Percentiles rank a stretch among this genome's conserved stretches.
These are phyloP conservation scores for Drosophila siamana DNA, from an alignment of 2,888 invertebrate species.

Conservation along the genomic window DNA sequence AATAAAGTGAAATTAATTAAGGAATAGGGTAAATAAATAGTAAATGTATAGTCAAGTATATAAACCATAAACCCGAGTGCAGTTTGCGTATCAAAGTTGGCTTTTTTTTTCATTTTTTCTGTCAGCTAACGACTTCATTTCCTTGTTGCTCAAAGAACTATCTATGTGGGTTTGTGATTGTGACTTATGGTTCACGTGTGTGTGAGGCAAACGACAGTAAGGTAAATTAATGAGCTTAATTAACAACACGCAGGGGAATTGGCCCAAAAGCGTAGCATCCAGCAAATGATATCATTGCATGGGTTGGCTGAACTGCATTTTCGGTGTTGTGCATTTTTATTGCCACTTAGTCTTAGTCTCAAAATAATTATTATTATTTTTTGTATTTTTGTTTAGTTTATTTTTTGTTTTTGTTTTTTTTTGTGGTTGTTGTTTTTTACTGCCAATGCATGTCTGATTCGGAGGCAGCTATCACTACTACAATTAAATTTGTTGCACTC, in stretches of 20 bases:
- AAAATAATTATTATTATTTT: constrained; percentile 26
- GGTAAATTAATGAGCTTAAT: constrained; percentile 74
- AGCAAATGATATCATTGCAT: constrained; percentile 66
- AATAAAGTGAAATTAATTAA: constrained; percentile 7
- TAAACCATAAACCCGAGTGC: constrained; percentile 59
- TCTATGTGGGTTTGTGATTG: constrained; percentile 9
- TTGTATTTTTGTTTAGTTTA: constrained; percentile 15
- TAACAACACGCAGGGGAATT: constrained; percentile 68
- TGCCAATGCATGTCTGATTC: constrained; percentile 76
- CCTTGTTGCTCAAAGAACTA: constrained; percentile 66
- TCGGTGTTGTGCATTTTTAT: constrained; percentile 73
- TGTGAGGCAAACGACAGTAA: constrained; percentile 57
- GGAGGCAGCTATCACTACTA: constrained; percentile 64
- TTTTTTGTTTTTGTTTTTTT: constrained; percentile 24
- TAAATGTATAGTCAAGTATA: constrained; percentile 2
- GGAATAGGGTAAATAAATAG: background rate
- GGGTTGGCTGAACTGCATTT: constrained; percentile 51
- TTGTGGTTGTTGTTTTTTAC: constrained; percentile 52
- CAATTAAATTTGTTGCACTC: constrained; percentile 82
- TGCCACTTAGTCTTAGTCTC: constrained; percentile 70
- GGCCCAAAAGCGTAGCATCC: constrained; percentile 43
- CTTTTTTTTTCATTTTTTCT: constrained; percentile 31
- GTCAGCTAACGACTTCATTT: constrained; percentile 68
- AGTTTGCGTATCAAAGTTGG: constrained; percentile 76
- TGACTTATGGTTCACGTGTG: background rate